Percentiles rank a stretch among this genome's conserved stretches.
Evolutionary conservation across 2,797 vertebrate species (phyloP).

Genomic region (Squalus acanthias): DNA sequence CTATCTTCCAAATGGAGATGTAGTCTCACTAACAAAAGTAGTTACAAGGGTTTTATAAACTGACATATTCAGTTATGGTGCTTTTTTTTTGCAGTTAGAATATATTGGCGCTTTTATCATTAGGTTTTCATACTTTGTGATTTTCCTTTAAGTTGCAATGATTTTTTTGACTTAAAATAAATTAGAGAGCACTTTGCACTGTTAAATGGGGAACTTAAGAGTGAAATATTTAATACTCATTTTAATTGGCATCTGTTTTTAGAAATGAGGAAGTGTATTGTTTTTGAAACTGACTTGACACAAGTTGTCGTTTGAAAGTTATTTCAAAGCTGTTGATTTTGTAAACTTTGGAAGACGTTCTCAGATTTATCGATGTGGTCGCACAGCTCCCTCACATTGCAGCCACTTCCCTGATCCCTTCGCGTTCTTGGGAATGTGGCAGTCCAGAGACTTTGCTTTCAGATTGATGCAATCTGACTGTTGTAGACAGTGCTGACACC

Average conservation of each 20-base stretch:
- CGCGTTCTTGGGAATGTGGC: not conserved
- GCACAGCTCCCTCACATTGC: not conserved
- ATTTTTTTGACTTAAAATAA: not conserved
- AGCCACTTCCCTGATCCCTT: not conserved
- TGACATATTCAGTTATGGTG: not conserved
- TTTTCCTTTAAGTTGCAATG: not conserved
- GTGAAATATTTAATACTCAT: not conserved
- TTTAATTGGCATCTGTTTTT: not conserved
- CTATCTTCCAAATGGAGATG: not conserved
- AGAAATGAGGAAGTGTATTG: not conserved
- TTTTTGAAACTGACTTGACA: not conserved
- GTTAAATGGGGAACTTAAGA: not conserved
- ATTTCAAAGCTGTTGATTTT: not conserved
- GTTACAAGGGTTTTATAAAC: not conserved
- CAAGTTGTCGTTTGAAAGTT: not conserved
- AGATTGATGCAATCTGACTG: not conserved
- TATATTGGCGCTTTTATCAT: not conserved
- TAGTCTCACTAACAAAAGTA: not conserved
- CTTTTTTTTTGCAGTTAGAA: not conserved
- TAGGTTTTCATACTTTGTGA: not conserved
- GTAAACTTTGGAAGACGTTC: not conserved
- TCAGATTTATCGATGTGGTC: not conserved
- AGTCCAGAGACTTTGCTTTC: not conserved
- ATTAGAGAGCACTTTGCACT: not conserved
- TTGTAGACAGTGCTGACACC: not conserved